Evolutionary conservation across 2,888 invertebrate species (phyloP).

Genomic region (Oscheius onirici): DNA sequence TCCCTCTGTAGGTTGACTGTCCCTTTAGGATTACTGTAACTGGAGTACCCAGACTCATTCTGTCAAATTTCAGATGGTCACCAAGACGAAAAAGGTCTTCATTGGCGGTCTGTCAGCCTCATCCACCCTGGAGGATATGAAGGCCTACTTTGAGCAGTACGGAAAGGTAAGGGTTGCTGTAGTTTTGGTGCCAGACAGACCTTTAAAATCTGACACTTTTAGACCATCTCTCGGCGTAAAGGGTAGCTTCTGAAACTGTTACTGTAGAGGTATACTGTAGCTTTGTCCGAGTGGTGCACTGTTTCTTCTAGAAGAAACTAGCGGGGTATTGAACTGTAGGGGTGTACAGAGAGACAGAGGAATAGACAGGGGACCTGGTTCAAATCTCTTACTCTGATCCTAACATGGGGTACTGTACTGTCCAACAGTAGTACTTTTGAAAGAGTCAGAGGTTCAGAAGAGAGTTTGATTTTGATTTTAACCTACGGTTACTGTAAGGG

Average conservation of each 20-base stretch:
- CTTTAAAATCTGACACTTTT: conserved; percentile 2
- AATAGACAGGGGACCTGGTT: too few species aligned
- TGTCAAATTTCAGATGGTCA: conserved; percentile 84
- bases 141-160: conserved; percentile 99
- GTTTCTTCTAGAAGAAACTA: background rate
- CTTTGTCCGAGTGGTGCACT: background rate
- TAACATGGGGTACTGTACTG: too few species aligned
- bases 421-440: too few species aligned
- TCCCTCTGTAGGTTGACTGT: conserved; percentile 25
- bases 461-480: too few species aligned
- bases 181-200: background rate
- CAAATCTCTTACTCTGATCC: too few species aligned
- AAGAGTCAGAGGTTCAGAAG: too few species aligned
- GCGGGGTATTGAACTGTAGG: too few species aligned
- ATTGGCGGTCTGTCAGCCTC: conserved; percentile 99
- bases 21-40: too few species aligned
- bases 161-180: conserved; percentile 84
- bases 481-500: too few species aligned
- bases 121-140: conserved; percentile 98
- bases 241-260: background rate
- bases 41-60: background rate
- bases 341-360: too few species aligned
- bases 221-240: background rate
- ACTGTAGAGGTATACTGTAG: background rate
- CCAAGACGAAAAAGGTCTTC: conserved; percentile 99